phyloP scores from a whole-genome alignment of 2,113 vertebrate species.

The Neotoma lepida region DNA sequence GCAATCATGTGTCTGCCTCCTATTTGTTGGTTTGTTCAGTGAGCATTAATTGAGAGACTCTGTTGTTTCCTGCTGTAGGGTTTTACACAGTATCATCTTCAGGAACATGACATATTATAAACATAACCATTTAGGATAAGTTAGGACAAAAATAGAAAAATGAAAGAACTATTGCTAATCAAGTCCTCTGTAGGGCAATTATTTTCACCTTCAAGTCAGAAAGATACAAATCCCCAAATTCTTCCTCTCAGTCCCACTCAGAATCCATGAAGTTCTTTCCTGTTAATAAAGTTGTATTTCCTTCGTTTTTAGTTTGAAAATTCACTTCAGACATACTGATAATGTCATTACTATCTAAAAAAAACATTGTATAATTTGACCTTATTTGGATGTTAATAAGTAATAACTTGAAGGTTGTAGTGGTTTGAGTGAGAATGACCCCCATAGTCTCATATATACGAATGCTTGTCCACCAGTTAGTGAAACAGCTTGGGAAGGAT shows the following conservation, averaged over 20 bases:
- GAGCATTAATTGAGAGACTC: background rate
- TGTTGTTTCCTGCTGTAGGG: background rate
- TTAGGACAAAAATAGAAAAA: constrained; percentile 34
- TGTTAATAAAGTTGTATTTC: background rate
- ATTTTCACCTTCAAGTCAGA: background rate
- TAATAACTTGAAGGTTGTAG: background rate
- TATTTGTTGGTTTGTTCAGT: background rate
- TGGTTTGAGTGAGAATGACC: background rate
- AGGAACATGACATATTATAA: background rate
- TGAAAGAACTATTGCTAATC: background rate
- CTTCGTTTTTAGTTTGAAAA: constrained; percentile 33
- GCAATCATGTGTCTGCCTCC: too few species aligned
- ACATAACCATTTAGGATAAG: background rate
- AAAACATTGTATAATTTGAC: background rate
- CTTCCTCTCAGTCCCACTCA: background rate
- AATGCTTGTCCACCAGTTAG: background rate
- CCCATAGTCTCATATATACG: background rate
- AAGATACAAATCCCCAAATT: background rate
- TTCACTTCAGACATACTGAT: background rate
- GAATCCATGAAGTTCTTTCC: background rate
- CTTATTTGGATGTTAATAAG: constrained; percentile 14
- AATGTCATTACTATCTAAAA: background rate
- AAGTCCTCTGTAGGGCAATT: background rate
- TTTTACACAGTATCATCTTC: background rate
- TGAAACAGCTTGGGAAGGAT: background rate